phyloP scores from a whole-genome alignment of 2,888 invertebrate species.

The Tinea semifulvella region DNA sequence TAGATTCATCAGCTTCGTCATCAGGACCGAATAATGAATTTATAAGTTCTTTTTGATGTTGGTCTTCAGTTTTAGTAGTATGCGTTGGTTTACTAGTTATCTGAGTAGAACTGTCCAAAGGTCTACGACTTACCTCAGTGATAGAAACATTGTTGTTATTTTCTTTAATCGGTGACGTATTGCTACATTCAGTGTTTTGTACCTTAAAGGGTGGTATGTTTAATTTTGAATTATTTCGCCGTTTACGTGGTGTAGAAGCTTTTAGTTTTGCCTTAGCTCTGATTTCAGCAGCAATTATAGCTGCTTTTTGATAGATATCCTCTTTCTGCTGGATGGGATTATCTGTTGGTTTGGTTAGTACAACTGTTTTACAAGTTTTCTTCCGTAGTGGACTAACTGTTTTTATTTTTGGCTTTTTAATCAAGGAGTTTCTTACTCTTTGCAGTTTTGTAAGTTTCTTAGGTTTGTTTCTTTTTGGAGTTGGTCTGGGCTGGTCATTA shows the following conservation, averaged over 20 bases:
- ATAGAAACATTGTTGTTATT: not conserved
- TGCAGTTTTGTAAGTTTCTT: conserved; percentile 36
- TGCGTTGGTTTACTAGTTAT: too few relatives aligned
- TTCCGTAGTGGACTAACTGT: conserved; percentile 17
- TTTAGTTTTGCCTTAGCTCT: conserved; percentile 15
- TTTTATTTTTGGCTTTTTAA: conserved; percentile 41
- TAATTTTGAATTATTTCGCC: too few relatives aligned
- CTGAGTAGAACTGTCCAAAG: too few relatives aligned
- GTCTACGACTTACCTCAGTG: too few relatives aligned
- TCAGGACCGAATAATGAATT: not conserved
- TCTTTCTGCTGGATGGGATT: conserved; percentile 5
- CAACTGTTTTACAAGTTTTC: not conserved
- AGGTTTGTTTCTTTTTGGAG: conserved; percentile 18
- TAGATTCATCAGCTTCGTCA: too few relatives aligned
- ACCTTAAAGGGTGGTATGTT: too few relatives aligned
- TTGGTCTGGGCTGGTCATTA: too few relatives aligned
- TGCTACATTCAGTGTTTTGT: not conserved
- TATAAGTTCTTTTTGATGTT: not conserved
- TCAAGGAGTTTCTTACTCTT: conserved; percentile 33
- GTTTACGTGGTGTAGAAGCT: not conserved
- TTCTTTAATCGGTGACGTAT: not conserved
- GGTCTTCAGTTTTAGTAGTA: not conserved
- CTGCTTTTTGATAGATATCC: conserved; percentile 37
- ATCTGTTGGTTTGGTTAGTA: not conserved
- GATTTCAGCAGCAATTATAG: conserved; percentile 37